Base-by-base conservation (phyloP, 2,888 invertebrate genomes). In the Tachina grossa region DNA sequence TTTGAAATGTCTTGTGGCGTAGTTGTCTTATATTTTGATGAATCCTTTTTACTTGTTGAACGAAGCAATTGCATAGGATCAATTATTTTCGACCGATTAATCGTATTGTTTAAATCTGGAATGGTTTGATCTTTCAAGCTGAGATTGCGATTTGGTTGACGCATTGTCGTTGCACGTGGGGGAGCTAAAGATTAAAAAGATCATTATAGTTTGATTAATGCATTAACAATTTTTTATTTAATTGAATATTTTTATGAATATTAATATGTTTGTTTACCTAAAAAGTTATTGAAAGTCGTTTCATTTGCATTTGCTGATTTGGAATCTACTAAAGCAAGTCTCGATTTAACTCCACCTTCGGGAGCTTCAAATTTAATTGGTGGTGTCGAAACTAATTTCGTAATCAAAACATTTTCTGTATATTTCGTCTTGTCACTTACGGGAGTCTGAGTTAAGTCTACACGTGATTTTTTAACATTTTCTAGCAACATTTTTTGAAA, bases 311-410 rank as follows among this genome's bases (percentile, higher is more conserved):
- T 90, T 10, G 85, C 61, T 31, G 87, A 85, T 11, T 89, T 89
- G 45, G 91, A 90, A 47, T 91, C 90, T n/a, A 90, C 88, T 11
- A 92, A 87, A 0, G 92, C 90, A 9, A 92, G 69, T 10, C 92
- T 89, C 1, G 89, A 55, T 89, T 89, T 19, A 69, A 84, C n/a
- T 84, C 88, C 75, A 72, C 72, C 87, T 14, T 87, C 87, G 0
- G 86, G 45, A 53, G 88, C 69, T 14, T 92, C 91, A 14, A 90
- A 85, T 61, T 88, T 90, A 3, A 92, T 92, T 4, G 92, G 91
- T 14, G 92, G 92, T 1, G 92, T 92, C 0, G 89, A 90, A 4
- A 92, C 88, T 22, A 89, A 90, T 76, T 92, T 92, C 66, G 89
- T 71, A 1, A 89, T 81, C 11, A 91, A 76, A 3, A 87, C 83